Evolutionary conservation across 2,113 vertebrate species (phyloP).

Genomic region (Neogale vison): DNA sequence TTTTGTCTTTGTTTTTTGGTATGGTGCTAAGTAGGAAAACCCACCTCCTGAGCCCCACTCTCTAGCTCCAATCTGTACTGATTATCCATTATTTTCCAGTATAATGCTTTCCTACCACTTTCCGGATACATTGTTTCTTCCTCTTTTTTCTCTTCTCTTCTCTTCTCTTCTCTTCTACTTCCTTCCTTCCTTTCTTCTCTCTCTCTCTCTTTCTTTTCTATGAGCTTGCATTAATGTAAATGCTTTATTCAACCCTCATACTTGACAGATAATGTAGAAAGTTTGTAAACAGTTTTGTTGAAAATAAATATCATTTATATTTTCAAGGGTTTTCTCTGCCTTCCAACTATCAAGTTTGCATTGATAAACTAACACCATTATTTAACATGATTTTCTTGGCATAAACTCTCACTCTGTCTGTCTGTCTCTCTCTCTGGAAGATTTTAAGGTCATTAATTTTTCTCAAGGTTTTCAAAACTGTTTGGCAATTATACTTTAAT

Average conservation of each 20-base stretch:
- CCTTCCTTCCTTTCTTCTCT: neutral
- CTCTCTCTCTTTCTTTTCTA: neutral
- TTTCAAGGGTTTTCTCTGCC: neutral
- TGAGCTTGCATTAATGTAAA: neutral
- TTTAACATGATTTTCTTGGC: neutral
- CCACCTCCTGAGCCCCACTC: neutral
- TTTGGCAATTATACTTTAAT: neutral
- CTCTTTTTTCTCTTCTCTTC: neutral
- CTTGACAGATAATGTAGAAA: neutral
- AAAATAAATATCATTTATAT: neutral
- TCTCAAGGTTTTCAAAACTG: neutral
- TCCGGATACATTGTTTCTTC: neutral
- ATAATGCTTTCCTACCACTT: neutral
- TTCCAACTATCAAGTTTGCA: neutral
- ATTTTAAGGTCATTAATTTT: neutral
- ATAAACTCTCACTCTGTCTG: neutral
- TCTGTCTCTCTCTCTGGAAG: neutral
- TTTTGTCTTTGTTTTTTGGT: neutral
- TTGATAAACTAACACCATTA: neutral
- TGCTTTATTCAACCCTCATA: neutral
- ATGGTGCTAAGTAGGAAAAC: too few relatives aligned
- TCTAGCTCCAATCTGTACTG: neutral
- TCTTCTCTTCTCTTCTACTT: neutral
- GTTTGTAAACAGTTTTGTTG: neutral
- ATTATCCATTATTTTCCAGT: neutral